phyloP scores from a whole-genome alignment of 2,113 vertebrate species.

The Tragelaphus scriptus region DNA sequence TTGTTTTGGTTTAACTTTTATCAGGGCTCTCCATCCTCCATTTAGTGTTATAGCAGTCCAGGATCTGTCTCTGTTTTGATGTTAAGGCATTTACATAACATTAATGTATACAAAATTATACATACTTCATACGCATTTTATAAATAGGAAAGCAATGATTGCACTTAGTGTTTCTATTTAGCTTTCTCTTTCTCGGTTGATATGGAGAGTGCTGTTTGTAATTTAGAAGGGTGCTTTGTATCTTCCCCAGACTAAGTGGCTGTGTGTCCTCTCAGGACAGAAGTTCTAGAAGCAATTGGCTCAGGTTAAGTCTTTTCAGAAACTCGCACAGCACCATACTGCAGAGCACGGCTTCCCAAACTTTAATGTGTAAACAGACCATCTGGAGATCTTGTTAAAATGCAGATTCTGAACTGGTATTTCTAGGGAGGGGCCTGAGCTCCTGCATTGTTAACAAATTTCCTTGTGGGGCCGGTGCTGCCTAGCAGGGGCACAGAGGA shows the following conservation, averaged over 20 bases:
- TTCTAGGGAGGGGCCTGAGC: background rate
- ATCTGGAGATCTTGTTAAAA: slow-evolving; percentile 10
- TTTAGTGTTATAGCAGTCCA: background rate
- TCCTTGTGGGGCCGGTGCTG: background rate
- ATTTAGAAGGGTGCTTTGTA: background rate
- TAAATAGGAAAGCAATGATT: slow-evolving; percentile 12
- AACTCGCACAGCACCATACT: background rate
- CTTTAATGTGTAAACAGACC: background rate
- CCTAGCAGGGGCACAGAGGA: background rate
- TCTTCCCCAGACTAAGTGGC: background rate
- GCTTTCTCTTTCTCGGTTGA: background rate
- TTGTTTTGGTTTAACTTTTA: background rate
- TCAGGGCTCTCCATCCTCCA: background rate
- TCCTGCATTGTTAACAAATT: background rate
- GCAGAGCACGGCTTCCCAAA: background rate
- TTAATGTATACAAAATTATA: background rate
- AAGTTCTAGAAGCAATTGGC: background rate
- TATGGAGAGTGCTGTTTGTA: background rate
- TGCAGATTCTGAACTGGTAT: background rate
- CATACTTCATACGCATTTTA: background rate
- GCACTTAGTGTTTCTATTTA: background rate
- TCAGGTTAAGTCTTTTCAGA: background rate
- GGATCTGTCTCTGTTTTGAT: background rate
- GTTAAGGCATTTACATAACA: background rate
- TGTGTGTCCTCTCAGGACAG: background rate